phyloP scores from a whole-genome alignment of 2,797 vertebrate genomes.

The Danio albolineatus region DNA sequence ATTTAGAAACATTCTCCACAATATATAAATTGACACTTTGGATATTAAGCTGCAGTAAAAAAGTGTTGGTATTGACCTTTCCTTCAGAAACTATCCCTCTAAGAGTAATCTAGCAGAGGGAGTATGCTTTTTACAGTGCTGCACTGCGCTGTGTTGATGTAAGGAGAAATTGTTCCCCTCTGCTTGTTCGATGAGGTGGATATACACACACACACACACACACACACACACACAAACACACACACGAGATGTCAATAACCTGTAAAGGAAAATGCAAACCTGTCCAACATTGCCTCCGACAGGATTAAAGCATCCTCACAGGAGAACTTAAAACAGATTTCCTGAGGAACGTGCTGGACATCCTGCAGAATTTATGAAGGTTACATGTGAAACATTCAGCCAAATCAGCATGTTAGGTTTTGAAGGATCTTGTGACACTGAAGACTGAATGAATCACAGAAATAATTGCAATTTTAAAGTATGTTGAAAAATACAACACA shows the following conservation, averaged over 20 bases:
- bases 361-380: not conserved
- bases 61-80: no score
- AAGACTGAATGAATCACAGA: no score
- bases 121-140: not conserved
- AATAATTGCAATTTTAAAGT: no score
- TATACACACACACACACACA: slow-evolving; percentile 41
- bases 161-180: not conserved
- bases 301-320: slow-evolving; percentile 43
- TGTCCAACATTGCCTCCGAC: slow-evolving; percentile 47
- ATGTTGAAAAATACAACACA: no score
- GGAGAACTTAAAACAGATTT: slow-evolving; percentile 41
- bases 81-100: no score
- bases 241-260: slow-evolving; percentile 49
- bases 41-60: no score
- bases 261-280: slow-evolving; percentile 46
- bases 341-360: not conserved
- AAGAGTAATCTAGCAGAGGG: slow-evolving; percentile 3
- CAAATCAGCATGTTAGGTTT: not conserved
- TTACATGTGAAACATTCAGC: slow-evolving; percentile 21
- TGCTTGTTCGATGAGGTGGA: slow-evolving; percentile 41
- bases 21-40: no score
- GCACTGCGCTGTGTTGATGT: not conserved
- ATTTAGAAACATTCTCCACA: no score
- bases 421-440: no score
- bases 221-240: slow-evolving; percentile 33